These are phyloP conservation scores for Erythrocercus mccallii DNA, from an alignment of 2,113 vertebrate species.

Conservation along the genomic window DNA sequence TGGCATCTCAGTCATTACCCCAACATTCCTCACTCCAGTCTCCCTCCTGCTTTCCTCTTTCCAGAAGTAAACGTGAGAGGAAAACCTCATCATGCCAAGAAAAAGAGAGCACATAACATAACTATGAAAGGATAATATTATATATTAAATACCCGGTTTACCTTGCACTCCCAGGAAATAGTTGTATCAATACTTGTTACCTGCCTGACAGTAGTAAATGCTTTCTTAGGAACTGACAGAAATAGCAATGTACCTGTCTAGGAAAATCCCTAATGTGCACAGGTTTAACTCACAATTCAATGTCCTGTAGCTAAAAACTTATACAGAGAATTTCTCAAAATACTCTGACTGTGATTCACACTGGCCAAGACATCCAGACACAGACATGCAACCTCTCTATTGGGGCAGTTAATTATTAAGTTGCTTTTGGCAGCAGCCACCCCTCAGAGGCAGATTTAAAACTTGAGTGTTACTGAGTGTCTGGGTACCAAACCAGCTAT, in stretches of 20 bases:
- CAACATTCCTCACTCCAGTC: not conserved
- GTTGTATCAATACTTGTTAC: not conserved
- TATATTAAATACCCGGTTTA: not conserved
- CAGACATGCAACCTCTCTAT: fast-evolving
- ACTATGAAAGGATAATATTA: not conserved
- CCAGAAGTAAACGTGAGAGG: not conserved
- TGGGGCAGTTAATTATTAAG: not conserved
- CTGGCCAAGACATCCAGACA: not conserved
- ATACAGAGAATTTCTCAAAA: not conserved
- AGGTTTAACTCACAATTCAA: not conserved
- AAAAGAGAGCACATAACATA: not conserved
- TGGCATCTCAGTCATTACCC: not conserved
- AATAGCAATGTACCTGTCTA: not conserved
- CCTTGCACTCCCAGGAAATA: not conserved
- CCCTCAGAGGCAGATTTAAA: not conserved
- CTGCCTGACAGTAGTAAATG: not conserved
- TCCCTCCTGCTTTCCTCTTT: not conserved
- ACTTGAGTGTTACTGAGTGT: fast-evolving
- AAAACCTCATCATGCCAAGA: not conserved
- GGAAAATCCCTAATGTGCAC: fast-evolving
- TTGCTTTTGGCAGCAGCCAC: not conserved
- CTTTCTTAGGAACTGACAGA: not conserved
- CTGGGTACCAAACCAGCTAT: not conserved
- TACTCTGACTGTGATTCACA: not conserved
- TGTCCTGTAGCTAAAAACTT: not conserved